phyloP scores from a whole-genome alignment of 2,797 vertebrate species.

The Macropus fuliginosus region DNA sequence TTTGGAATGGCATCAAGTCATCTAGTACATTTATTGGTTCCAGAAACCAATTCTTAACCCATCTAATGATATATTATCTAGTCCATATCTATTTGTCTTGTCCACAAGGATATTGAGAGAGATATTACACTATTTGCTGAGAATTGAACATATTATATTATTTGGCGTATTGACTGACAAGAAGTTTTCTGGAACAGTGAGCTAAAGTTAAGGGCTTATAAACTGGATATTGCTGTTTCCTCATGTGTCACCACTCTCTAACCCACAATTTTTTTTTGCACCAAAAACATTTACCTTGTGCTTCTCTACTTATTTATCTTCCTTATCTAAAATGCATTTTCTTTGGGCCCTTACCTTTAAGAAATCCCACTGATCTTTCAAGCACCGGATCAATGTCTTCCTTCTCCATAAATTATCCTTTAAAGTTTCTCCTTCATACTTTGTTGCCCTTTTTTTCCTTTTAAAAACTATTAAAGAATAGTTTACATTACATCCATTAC shows the following conservation, averaged over 20 bases:
- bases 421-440: background rate
- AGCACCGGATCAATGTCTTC: background rate
- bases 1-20: background rate
- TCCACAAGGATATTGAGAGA: background rate
- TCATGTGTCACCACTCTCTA: background rate
- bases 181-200: background rate
- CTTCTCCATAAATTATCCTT: background rate
- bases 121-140: background rate
- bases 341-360: background rate
- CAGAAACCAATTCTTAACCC: background rate
- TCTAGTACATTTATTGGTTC: background rate
- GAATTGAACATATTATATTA: background rate
- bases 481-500: background rate
- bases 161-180: background rate
- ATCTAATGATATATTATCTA: background rate
- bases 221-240: background rate
- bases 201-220: background rate
- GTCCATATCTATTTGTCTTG: background rate
- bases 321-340: background rate
- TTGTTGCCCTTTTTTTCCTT: background rate
- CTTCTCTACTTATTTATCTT: background rate
- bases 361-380: background rate
- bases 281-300: background rate
- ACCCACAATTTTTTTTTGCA: background rate
- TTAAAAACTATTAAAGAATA: background rate